Evolutionary conservation across 2,797 vertebrate genomes (phyloP).

Genomic region (Capromys pilorides): DNA sequence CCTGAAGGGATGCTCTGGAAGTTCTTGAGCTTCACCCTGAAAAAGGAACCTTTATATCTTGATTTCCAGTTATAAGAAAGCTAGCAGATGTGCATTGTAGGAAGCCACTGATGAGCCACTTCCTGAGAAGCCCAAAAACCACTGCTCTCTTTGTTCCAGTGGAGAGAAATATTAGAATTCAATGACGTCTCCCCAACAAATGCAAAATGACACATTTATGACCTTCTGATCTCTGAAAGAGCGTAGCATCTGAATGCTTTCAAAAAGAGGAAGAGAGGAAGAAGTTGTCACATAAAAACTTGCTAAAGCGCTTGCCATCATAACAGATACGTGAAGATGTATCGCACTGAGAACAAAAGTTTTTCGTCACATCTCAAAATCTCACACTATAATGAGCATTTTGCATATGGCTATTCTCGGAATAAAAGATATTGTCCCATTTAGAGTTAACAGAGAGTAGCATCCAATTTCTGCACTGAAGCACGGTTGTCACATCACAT

Average conservation of each 20-base stretch:
- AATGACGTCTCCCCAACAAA: background rate
- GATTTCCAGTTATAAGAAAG: constrained; percentile 32
- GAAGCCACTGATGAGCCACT: background rate
- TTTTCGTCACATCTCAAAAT: constrained; percentile 49
- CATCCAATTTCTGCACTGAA: constrained; percentile 47
- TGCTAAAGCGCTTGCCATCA: background rate
- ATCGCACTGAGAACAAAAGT: background rate
- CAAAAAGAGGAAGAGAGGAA: background rate
- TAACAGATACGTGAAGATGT: constrained; percentile 26
- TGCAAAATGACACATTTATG: background rate
- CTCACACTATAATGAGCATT: constrained; percentile 25
- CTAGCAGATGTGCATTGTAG: background rate
- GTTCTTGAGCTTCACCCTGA: background rate
- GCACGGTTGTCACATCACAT: constrained; percentile 31
- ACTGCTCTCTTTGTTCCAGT: constrained; percentile 5
- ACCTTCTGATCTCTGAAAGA: background rate
- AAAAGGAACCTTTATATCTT: background rate
- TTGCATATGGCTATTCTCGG: constrained; percentile 27
- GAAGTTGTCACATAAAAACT: constrained; percentile 62
- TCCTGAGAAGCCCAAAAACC: background rate
- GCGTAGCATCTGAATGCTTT: background rate
- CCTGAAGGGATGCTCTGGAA: background rate
- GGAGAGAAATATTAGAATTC: background rate
- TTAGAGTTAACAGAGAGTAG: constrained; percentile 40
- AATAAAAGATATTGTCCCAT: constrained; percentile 34